Conservation (phyloP, 1,140 invertebrate genomes). For the Heliconius nattereri region DNA sequence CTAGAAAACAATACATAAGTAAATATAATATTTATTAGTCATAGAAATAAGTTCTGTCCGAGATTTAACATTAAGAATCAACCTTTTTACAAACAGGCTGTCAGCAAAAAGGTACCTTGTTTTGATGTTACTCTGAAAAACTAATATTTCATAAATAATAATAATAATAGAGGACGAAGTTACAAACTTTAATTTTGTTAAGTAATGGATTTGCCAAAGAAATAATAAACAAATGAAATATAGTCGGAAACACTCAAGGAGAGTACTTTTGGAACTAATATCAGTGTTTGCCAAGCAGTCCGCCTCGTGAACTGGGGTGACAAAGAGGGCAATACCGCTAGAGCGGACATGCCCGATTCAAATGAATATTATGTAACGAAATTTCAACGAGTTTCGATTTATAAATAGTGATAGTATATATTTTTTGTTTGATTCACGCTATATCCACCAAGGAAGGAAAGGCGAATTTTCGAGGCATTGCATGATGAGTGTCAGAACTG, state of each 20-base stretch:
- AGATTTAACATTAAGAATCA: too few species aligned
- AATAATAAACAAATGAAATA: conserved; percentile 62
- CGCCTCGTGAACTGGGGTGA: conserved; percentile 71
- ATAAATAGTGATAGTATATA: not conserved
- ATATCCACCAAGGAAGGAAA: too few species aligned
- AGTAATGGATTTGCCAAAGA: conserved; percentile 43
- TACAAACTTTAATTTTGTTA: conserved; percentile 38
- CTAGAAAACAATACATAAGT: too few species aligned
- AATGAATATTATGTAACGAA: conserved; percentile 15
- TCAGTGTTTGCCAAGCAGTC: conserved; percentile 75
- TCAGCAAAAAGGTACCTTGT: not conserved
- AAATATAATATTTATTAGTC: too few species aligned
- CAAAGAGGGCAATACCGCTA: conserved; percentile 45
- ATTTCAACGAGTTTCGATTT: conserved; percentile 1
- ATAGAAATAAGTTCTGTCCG: too few species aligned
- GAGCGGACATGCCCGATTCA: conserved; percentile 33
- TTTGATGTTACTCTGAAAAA: too few species aligned
- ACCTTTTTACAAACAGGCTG: too few species aligned
- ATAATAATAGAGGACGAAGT: not conserved
- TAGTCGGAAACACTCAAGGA: conserved; percentile 67
- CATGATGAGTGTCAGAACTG: too few species aligned
- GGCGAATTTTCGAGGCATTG: too few species aligned
- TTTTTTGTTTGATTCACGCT: not conserved
- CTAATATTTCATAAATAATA: too few species aligned
- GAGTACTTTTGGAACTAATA: conserved; percentile 75